A percentile compares a stretch with the other conserved stretches of the same genome.
phyloP scores from a whole-genome alignment of 1,140 invertebrate genomes.

The Rhagoletis zephyria region DNA sequence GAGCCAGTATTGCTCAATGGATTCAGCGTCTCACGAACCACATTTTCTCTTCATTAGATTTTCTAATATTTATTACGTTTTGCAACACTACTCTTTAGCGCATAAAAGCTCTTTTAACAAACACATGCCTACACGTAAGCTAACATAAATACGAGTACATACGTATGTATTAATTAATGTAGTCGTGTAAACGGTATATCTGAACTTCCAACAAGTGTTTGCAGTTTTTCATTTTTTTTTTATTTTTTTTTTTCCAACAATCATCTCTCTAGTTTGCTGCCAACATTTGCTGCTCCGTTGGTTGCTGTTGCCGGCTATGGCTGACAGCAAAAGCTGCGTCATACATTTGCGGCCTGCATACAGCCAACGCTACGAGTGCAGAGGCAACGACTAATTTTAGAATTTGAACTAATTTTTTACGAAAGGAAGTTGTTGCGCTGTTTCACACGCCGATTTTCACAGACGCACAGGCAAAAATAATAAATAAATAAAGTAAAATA shows the following conservation, averaged over 20 bases:
- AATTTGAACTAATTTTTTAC: constrained; percentile 52
- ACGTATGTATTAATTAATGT: background rate
- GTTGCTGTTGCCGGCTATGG: background rate
- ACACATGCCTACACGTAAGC: too few species aligned
- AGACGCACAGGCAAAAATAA: constrained; percentile 20
- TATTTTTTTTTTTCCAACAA: background rate
- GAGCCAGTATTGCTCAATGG: too few species aligned
- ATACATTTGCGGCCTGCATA: background rate
- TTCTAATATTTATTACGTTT: background rate
- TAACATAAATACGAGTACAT: background rate
- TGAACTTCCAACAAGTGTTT: constrained; percentile 45
- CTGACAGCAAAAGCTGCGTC: constrained; percentile 43
- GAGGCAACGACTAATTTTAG: constrained; percentile 35
- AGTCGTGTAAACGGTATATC: background rate
- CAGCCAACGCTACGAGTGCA: background rate
- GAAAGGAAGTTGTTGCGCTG: constrained; percentile 46
- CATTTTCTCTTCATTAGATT: too few species aligned
- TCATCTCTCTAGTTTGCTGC: background rate
- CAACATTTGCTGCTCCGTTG: constrained; percentile 43
- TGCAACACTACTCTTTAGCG: background rate
- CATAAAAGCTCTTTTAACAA: constrained; percentile 26
- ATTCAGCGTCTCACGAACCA: too few species aligned
- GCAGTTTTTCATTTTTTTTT: constrained; percentile 2
- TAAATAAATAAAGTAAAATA: constrained; percentile 40
- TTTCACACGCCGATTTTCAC: constrained; percentile 41